Conservation (phyloP, 2,113 vertebrate species). For the Chrysochloris asiatica region DNA sequence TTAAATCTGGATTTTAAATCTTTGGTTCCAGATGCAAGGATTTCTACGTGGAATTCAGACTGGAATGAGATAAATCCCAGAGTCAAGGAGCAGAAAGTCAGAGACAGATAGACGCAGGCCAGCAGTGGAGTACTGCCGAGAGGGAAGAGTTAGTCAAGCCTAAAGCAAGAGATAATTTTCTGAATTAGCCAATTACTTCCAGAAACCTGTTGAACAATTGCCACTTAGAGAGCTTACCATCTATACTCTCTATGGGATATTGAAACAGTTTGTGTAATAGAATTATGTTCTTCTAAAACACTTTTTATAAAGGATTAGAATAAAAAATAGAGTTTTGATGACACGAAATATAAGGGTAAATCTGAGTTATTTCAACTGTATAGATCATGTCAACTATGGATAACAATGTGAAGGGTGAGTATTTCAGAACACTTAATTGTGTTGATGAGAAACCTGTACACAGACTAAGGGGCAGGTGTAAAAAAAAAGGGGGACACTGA, state of each 20-base stretch:
- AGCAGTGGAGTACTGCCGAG: neutral
- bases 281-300: constrained; percentile 35
- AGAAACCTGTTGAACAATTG: constrained; percentile 75
- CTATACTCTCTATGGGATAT: constrained; percentile 52
- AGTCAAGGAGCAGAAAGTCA: constrained; percentile 4
- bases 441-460: no score
- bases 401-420: no score
- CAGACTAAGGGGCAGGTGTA: no score
- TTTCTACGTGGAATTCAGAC: constrained; percentile 62
- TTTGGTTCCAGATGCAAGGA: constrained; percentile 44
- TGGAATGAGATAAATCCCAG: constrained; percentile 38
- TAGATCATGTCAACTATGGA: no score
- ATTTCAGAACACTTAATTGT: no score
- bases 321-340: constrained; percentile 54
- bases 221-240: constrained; percentile 71
- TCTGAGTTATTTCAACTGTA: constrained; percentile 48
- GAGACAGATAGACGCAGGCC: constrained; percentile 1
- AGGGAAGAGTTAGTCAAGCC: neutral
- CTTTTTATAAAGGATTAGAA: constrained; percentile 57
- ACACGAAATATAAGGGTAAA: constrained; percentile 38
- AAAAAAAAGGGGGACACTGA: no score
- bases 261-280: constrained; percentile 46
- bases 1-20: constrained; percentile 71
- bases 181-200: constrained; percentile 62
- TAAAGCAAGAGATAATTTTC: constrained; percentile 37